Base-by-base conservation (phyloP, 2,888 invertebrate species). In the Bimastos eiseni region DNA sequence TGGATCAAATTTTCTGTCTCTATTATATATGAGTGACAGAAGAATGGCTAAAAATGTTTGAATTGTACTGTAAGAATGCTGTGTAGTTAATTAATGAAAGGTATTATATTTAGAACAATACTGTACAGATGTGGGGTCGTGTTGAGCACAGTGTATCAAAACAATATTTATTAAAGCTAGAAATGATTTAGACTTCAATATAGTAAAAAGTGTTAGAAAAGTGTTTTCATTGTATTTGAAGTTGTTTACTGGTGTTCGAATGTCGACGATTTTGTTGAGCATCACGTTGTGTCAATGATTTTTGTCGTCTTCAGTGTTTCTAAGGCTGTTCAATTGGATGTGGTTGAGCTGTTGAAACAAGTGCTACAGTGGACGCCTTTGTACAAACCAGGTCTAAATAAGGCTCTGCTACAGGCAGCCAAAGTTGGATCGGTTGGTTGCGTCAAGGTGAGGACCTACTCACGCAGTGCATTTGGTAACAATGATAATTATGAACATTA, bases 301-400 rank as follows among this genome's bases (percentile, higher is more conserved):
- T 89, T 36, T 89, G 4, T 19, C 33, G 38, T 33, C 30, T 30
- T 24, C 90, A 92, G 92, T 92, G 92, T 92, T 17, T 92, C 92
- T 41, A 92, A 92, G 91, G 90, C 92, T 37, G 92, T 93, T 38
- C 92, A 93, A 91, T 90, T 92, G 90, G 92, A 93, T 90, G 93
- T 93, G 83, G 93, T 93, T 90, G 93, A 93, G 89, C 91, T 93
- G 89, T 91, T 93, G 89, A 93, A 92, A 90, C 92, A 93, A 83
- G 93, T 93, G 37, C 88, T 93, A n/a, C 91, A 92, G 89, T 92
- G 92, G 93, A 93, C 92, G 8, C 93, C 93, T 19, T 91, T 93
- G 38, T 93, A 92, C 90, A 92, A 91, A 55, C 93, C 92, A 37
- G 93, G 93, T 11, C 92, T 93, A 19, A 93, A 93, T 91, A 91